phyloP scores from a whole-genome alignment of 2,113 vertebrate species.

The Fregata magnificens region DNA sequence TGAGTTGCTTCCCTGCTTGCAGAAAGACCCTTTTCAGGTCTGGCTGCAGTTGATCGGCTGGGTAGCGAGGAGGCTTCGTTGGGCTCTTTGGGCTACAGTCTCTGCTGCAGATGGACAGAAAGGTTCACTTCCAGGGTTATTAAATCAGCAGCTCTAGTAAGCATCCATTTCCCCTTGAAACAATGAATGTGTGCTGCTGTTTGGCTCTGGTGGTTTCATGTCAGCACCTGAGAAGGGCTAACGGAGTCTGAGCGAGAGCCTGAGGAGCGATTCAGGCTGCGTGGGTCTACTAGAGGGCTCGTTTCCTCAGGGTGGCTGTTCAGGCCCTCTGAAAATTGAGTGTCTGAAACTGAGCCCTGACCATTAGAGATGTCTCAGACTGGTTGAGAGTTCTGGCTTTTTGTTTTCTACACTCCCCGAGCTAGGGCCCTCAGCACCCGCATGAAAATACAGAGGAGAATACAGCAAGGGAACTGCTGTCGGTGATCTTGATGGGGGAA shows the following conservation, averaged over 20 bases:
- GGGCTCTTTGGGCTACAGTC: not conserved
- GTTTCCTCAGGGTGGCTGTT: not conserved
- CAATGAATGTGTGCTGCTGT: not conserved
- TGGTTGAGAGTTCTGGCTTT: not conserved
- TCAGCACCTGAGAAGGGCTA: not conserved
- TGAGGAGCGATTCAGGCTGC: not conserved
- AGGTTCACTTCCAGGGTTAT: not conserved
- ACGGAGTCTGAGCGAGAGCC: accelerated
- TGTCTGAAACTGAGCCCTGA: not conserved
- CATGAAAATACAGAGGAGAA: not conserved
- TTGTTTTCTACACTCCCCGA: not conserved
- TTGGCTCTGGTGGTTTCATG: not conserved
- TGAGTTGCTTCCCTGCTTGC: not conserved
- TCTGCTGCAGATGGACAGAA: not conserved
- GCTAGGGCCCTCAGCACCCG: accelerated
- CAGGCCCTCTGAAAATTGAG: not conserved
- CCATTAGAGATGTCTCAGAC: not conserved
- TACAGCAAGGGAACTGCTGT: not conserved
- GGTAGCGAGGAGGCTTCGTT: not conserved
- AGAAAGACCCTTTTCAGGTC: not conserved
- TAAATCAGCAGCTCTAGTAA: not conserved
- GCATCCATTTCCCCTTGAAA: not conserved
- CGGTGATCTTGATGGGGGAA: not conserved
- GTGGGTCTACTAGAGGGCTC: not conserved
- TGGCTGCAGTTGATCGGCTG: not conserved